Percentiles rank a stretch among this genome's conserved stretches.
phyloP scores from a whole-genome alignment of 2,113 vertebrate species.

The Brienomyrus brachyistius region DNA sequence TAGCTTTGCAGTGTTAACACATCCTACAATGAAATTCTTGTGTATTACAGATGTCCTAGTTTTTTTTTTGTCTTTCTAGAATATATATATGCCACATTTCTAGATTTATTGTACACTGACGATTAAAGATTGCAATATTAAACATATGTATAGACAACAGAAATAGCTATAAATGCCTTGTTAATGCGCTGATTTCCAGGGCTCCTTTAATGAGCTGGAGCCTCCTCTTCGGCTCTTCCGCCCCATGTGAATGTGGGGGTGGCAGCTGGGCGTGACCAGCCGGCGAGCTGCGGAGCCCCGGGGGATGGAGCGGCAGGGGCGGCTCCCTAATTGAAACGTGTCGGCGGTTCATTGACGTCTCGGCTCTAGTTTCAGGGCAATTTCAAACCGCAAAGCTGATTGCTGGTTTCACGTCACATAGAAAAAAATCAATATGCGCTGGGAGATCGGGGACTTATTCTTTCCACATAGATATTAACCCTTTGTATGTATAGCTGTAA shows the following conservation, averaged over 20 bases:
- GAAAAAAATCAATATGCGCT: slow-evolving; percentile 66
- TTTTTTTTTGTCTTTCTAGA: not conserved
- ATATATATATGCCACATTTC: not conserved
- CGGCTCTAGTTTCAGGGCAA: slow-evolving; percentile 70
- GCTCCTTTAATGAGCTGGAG: not conserved
- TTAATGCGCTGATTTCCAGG: not conserved
- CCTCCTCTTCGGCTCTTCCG: not conserved
- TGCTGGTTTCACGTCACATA: slow-evolving; percentile 76
- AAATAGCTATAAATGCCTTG: not conserved
- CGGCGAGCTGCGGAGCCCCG: slow-evolving; percentile 51
- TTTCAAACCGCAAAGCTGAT: slow-evolving; percentile 73
- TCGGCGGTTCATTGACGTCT: slow-evolving; percentile 75
- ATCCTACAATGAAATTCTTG: not conserved
- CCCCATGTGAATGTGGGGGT: slow-evolving; percentile 38
- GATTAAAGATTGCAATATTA: not conserved
- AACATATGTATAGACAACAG: not conserved
- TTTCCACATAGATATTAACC: slow-evolving; percentile 60
- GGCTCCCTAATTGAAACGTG: slow-evolving; percentile 80
- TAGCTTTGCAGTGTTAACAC: not conserved
- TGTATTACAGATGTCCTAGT: not conserved
- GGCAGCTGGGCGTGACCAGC: slow-evolving; percentile 46
- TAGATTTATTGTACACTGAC: not conserved
- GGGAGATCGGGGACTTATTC: slow-evolving; percentile 57
- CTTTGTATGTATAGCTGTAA: slow-evolving; percentile 29
- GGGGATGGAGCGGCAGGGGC: slow-evolving; percentile 66